Percentiles rank a stretch among this genome's conserved stretches.
These are phyloP conservation scores for Anser cygnoides DNA, from an alignment of 2,113 vertebrate genomes.

Conservation along the genomic window DNA sequence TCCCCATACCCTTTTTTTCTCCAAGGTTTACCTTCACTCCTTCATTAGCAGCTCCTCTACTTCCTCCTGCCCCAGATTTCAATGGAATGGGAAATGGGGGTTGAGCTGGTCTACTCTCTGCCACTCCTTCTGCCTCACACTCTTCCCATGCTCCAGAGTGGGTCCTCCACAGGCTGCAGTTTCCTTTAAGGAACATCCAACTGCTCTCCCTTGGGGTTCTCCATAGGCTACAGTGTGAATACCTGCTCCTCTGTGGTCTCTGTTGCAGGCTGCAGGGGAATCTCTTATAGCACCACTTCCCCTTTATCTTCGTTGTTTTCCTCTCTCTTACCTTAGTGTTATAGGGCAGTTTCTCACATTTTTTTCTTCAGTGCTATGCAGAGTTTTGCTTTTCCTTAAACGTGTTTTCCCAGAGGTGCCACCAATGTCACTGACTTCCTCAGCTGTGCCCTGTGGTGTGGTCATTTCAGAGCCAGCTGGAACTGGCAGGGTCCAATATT, in stretches of 20 bases:
- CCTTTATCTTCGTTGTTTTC: background rate
- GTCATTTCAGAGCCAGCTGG: background rate
- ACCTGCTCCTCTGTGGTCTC: no score
- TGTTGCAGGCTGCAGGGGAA: background rate
- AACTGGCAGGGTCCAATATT: background rate
- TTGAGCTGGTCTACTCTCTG: background rate
- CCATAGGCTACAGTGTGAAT: background rate
- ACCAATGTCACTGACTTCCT: no score
- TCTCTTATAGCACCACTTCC: background rate
- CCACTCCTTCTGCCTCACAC: fast-evolving
- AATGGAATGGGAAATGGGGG: background rate
- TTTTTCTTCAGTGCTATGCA: background rate
- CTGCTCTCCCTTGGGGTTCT: no score
- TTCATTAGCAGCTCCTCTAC: background rate
- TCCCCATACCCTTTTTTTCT: no score
- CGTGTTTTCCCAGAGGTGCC: background rate
- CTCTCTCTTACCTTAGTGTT: background rate
- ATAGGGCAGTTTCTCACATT: background rate
- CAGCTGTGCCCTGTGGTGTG: background rate
- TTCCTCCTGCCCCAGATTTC: background rate
- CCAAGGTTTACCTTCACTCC: background rate
- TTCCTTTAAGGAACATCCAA: background rate
- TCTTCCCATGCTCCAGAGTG: background rate
- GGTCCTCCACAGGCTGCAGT: background rate
- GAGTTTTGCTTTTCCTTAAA: background rate